Evolutionary conservation across 2,113 vertebrate species (phyloP).

Genomic region (Xenopus borealis): DNA sequence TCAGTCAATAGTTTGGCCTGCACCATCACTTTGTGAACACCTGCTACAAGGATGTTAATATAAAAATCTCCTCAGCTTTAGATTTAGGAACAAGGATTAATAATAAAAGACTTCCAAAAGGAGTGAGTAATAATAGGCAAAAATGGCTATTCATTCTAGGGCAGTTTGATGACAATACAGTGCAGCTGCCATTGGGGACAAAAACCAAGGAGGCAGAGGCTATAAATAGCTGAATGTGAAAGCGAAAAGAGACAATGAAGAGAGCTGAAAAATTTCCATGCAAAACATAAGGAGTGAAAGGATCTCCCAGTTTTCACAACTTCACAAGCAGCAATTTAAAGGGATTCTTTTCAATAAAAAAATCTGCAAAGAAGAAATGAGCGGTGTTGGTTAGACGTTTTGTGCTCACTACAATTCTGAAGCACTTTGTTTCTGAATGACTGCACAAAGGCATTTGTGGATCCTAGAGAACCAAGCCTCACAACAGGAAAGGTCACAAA

Average conservation of each 20-base stretch:
- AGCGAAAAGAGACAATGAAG: conserved; percentile 41
- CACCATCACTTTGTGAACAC: background rate
- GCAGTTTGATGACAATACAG: conserved; percentile 28
- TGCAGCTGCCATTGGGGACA: background rate
- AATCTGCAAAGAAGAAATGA: no score
- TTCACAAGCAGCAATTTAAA: conserved; percentile 48
- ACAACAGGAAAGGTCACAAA: no score
- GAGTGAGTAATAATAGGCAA: background rate
- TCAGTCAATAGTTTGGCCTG: conserved; percentile 15
- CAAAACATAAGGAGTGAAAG: conserved; percentile 40
- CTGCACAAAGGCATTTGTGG: background rate
- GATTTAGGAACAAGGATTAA: background rate
- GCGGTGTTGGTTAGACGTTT: background rate
- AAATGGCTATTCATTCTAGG: conserved; percentile 8
- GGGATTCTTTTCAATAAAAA: conserved; percentile 11
- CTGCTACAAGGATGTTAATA: background rate
- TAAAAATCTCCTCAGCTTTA: background rate
- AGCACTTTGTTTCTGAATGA: conserved; percentile 9
- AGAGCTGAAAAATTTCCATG: conserved; percentile 57
- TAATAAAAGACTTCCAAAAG: conserved; percentile 8
- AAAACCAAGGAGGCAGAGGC: conserved; percentile 31
- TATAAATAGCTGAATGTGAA: conserved; percentile 41
- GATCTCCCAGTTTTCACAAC: conserved; percentile 45
- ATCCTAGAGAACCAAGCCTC: background rate
- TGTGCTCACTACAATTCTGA: background rate